phyloP scores from a whole-genome alignment of 2,113 vertebrate genomes.

The Eclectus roratus region DNA sequence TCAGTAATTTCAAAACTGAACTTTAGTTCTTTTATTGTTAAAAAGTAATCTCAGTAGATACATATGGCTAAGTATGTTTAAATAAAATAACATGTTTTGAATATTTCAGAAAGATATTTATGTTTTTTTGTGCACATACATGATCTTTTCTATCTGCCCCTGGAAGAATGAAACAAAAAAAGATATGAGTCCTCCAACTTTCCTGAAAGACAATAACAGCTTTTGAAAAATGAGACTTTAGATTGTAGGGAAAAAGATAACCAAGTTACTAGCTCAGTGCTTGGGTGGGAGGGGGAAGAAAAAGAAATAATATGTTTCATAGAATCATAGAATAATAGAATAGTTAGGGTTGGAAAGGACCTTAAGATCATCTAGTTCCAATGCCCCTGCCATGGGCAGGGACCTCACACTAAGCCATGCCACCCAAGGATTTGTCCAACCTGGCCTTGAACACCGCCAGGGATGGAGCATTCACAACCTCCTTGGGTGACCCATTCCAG shows the following conservation, averaged over 20 bases:
- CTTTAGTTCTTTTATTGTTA: not conserved
- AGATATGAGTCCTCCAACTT: not conserved
- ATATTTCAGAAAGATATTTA: not conserved
- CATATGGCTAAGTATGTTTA: not conserved
- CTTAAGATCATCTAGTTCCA: no score
- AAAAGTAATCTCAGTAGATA: not conserved
- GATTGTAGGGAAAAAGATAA: not conserved
- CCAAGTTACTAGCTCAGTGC: accelerated
- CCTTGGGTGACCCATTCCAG: no score
- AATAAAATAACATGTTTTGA: not conserved
- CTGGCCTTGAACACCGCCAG: no score
- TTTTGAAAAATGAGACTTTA: not conserved
- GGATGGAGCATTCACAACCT: no score
- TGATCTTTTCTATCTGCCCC: not conserved
- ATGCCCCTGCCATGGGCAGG: no score
- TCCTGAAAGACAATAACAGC: not conserved
- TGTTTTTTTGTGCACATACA: not conserved
- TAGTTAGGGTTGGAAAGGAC: no score
- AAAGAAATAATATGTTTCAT: not conserved
- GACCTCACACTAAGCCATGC: no score
- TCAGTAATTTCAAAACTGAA: not conserved
- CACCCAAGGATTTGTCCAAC: no score
- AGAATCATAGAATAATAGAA: no score
- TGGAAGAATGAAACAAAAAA: not conserved
- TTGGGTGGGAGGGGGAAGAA: accelerated